Base-by-base conservation (phyloP, 2,113 vertebrate genomes). In the Myrmophylax atrothorax region DNA sequence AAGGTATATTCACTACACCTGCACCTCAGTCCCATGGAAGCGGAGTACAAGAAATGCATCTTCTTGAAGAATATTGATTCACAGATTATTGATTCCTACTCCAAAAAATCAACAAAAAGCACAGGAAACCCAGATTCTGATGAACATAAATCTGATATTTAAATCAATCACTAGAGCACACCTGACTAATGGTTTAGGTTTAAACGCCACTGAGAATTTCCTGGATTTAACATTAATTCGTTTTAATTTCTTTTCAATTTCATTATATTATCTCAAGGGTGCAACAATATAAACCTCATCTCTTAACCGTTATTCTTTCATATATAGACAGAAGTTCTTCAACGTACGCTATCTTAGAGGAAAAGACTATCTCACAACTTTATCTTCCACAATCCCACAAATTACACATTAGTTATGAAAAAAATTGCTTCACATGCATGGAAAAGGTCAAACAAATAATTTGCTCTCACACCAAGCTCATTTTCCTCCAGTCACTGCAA, bases 101-200 rank as follows among this genome's bases (percentile, higher is more conserved):
- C 29, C 10, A 0, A 6, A 52, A 59, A 47, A 2, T 3, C 7
- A 31, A 58, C 5, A 20, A 59, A 58, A 42, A 33, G 10, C 0
- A 0, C 59, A 78, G 44, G 28, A 82, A 87, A 82, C 44, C 52
- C 31, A 78, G 15, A 24, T 93, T 94, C 66, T 82, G 47, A 50
- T 56, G 8, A 70, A 70, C 4, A 23, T 17, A 75, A 82, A 81
- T 77, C 33, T 73, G 29, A 2, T 59, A 58, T 29, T 69, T 55
- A 85, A 87, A 62, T 33, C 3, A 82, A 67, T 46, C 50, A n/a
- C 31, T 58, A 35, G 9, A 66, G 38, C 20, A 55, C 18, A 64
- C 4, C 20, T 73, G 14, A 44, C 7, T 82, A 84, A 49, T 31
- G 12, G 44, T 35, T 77, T 73, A 47, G 15, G 16, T 58, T 89